Conservation (phyloP, 2,888 invertebrate species). For the Megamerina dolium region DNA sequence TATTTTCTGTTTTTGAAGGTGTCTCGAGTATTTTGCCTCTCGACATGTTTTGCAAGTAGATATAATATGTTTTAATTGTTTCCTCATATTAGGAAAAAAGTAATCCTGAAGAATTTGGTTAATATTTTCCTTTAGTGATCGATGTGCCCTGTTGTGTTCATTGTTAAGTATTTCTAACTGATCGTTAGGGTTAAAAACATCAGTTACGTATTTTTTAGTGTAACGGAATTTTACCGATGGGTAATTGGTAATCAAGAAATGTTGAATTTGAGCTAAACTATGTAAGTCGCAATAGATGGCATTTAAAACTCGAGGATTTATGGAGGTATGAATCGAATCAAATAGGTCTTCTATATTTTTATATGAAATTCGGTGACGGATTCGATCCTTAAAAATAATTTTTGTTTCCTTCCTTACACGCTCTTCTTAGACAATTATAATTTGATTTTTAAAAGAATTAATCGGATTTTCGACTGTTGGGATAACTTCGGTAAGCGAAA, state of each 20-base stretch:
- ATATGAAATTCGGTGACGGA: background rate
- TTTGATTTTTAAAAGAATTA: conserved; percentile 10
- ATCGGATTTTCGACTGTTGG: conserved; percentile 2
- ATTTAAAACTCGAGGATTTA: conserved; percentile 9
- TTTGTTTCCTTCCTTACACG: conserved; percentile 2
- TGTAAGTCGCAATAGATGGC: conserved; percentile 9
- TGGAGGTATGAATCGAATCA: conserved; percentile 1
- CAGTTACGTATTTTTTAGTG: conserved; percentile 11
- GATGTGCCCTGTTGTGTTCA: background rate
- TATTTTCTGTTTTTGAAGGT: conserved; percentile 3
- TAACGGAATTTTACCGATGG: conserved; percentile 16
- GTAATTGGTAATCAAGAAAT: conserved; percentile 1
- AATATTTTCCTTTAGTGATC: background rate
- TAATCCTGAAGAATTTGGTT: background rate
- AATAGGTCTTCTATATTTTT: conserved; percentile 1
- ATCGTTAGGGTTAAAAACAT: conserved; percentile 16
- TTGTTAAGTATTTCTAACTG: conserved; percentile 15
- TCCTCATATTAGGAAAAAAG: background rate
- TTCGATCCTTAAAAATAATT: background rate
- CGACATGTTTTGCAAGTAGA: conserved; percentile 4
- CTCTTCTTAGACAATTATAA: conserved; percentile 5
- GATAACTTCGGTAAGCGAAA: conserved; percentile 5
- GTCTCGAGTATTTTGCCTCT: conserved; percentile 6
- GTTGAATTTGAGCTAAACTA: conserved; percentile 10
- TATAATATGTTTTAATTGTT: conserved; percentile 1